Base-by-base conservation (phyloP, 2,888 invertebrate genomes). In the Lymantria monacha region DNA sequence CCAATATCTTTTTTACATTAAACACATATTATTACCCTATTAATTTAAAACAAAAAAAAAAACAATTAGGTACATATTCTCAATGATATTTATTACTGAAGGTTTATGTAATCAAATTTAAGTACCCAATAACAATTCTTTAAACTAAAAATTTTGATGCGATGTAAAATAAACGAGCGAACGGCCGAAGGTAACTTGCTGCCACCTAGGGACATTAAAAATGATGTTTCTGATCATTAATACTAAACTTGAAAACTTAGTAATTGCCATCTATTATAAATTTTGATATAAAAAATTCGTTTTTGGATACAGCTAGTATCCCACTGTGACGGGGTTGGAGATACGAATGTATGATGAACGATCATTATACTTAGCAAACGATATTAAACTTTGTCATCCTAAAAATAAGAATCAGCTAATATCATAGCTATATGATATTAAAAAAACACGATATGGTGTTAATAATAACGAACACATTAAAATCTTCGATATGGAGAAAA, bases 181-280 rank as follows among this genome's bases (percentile, higher is more conserved):
- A 33, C 38, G 9, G 52, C 37, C 30, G 55, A 49, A 53, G 57
- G 55, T 43, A 52, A 44, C 53, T 49, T 46, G 52, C 63, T 51
- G 67, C 76, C 73, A 76, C 71, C 70, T 60, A 69, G 58, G 69
- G 59, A 74, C 66, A 81, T 81, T 76, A 83, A 82, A 79, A 82
- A 81, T 76, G 76, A 78, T 76, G 71, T 76, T 73, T 69, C 71
- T 61, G 76, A 76, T 84, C 83, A 83, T 87, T 85, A 87, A 81
- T 85, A 82, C 73, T 74, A 81, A 81, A 82, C 70, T 75, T 75
- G 79, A 79, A 83, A 80, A 83, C 79, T 83, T 85, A 76, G 83
- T 87, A 83, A 85, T 83, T 79, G 80, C 72, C 71, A 74, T 62
- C 69, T 70, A 77, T 80, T 80, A 79, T 81, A 82, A 48, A 81